phyloP scores from a whole-genome alignment of 2,113 vertebrate species.

The Caretta caretta region DNA sequence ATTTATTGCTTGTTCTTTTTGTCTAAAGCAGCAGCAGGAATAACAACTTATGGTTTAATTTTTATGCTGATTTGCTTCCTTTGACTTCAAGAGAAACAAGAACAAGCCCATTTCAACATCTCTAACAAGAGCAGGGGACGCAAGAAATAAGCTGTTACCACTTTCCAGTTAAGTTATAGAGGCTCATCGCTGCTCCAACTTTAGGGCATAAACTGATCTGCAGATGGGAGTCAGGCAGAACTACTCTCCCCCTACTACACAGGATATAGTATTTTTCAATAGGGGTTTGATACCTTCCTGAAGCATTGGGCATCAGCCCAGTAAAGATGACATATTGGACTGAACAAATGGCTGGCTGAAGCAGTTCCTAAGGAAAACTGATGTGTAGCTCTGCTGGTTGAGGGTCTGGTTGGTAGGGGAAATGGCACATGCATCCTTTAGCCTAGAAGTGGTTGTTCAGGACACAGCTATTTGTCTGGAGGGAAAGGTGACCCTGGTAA shows the following conservation, averaged over 20 bases:
- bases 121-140: not conserved
- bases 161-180: not conserved
- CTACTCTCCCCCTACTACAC: not conserved
- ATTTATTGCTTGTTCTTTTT: conserved; percentile 52
- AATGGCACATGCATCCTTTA: not conserved
- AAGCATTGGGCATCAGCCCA: not conserved
- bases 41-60: not conserved
- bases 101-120: not conserved
- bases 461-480: not conserved
- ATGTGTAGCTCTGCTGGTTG: not conserved
- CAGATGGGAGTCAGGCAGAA: not conserved
- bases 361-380: not conserved
- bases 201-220: not conserved
- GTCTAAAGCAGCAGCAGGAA: not conserved
- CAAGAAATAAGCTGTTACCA: not conserved
- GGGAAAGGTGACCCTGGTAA: not conserved
- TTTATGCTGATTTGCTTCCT: not conserved
- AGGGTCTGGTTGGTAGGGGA: not conserved
- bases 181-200: not conserved
- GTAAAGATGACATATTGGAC: not conserved
- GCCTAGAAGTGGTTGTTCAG: not conserved
- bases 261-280: not conserved
- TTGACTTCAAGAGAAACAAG: not conserved
- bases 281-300: no score
- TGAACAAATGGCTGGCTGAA: not conserved